A percentile compares a stretch with the other conserved stretches of the same genome.
phyloP scores from a whole-genome alignment of 2,888 invertebrate species.

The Isotomurus palustris region DNA sequence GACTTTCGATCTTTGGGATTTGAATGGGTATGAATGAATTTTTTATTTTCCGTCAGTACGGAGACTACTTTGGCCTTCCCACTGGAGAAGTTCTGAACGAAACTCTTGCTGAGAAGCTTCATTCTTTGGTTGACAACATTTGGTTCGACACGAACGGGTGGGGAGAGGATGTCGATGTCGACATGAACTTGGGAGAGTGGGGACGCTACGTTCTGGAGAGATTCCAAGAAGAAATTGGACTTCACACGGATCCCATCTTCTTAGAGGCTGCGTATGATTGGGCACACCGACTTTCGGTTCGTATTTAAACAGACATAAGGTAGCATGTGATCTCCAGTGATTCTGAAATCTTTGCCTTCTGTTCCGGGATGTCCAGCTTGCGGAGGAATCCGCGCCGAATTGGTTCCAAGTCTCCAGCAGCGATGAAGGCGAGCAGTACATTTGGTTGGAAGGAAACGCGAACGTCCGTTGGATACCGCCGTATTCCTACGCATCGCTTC shows the following conservation, averaged over 20 bases:
- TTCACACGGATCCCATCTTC: neutral
- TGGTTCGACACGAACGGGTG: neutral
- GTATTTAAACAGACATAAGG: too few species aligned
- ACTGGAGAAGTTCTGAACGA: slow-evolving; percentile 2
- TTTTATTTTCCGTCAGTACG: neutral
- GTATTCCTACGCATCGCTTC: neutral
- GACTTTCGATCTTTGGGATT: neutral
- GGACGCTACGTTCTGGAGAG: neutral
- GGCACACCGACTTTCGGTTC: neutral
- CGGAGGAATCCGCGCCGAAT: neutral
- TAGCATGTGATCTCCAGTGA: too few species aligned
- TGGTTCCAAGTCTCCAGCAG: neutral
- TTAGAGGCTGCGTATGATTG: slow-evolving; percentile 2
- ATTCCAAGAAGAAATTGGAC: neutral
- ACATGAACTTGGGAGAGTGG: neutral
- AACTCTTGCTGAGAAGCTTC: neutral
- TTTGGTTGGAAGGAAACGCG: neutral
- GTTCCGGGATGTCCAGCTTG: neutral
- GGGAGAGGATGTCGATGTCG: neutral
- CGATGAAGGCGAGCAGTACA: slow-evolving; percentile 1
- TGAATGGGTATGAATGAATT: too few species aligned
- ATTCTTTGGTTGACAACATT: neutral
- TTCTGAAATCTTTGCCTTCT: too few species aligned
- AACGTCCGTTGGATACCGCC: neutral
- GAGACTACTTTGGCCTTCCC: neutral